Evolutionary conservation across 2,797 vertebrate species (phyloP).

Genomic region (Glyptemys insculpta): DNA sequence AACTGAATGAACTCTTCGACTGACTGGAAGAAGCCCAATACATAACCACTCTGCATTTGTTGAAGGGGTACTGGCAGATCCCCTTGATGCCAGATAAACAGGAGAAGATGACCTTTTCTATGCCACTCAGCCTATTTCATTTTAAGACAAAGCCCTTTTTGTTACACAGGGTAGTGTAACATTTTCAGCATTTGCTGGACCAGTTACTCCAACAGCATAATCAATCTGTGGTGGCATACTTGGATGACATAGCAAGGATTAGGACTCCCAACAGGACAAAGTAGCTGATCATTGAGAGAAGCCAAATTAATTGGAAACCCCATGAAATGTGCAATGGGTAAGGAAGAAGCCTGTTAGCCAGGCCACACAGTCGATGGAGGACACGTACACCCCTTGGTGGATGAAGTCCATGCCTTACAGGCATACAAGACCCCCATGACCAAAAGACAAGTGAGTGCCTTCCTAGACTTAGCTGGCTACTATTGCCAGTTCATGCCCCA

Average conservation of each 20-base stretch:
- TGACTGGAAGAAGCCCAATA: neutral
- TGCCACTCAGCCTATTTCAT: neutral
- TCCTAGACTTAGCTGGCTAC: neutral
- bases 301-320: neutral
- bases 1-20: too few relatives aligned
- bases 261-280: neutral
- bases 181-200: too few relatives aligned
- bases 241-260: too few relatives aligned
- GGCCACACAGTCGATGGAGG: neutral
- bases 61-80: neutral
- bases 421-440: neutral
- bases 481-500: neutral
- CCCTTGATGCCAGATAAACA: neutral
- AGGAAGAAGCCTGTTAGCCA: neutral
- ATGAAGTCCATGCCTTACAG: neutral
- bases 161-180: too few relatives aligned
- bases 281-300: neutral
- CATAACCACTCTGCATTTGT: neutral
- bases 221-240: too few relatives aligned
- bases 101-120: neutral
- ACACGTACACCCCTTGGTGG: too few relatives aligned
- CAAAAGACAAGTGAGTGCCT: neutral
- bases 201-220: too few relatives aligned
- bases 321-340: neutral
- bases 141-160: neutral